Percentiles rank a stretch among this genome's conserved stretches.
These are phyloP conservation scores for Drosophila prosaltans DNA, from an alignment of 1,140 invertebrate genomes.

Conservation along the genomic window DNA sequence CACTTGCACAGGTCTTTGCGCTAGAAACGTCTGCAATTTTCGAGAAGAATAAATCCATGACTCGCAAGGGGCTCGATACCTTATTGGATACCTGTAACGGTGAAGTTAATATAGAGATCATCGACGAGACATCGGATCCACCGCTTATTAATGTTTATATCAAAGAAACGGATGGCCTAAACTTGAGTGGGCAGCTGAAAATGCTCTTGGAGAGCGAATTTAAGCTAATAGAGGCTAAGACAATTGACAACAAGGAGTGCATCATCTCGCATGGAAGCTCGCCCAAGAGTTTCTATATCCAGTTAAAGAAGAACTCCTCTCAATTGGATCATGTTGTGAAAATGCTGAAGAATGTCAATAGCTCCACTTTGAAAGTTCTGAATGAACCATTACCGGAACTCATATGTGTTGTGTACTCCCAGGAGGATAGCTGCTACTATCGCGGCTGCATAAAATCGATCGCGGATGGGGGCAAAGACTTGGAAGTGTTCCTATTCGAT, in stretches of 20 bases:
- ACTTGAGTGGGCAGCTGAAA: slow-evolving; percentile 63
- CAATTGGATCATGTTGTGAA: slow-evolving; percentile 86
- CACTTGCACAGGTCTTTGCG: slow-evolving; percentile 86
- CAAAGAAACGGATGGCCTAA: slow-evolving; percentile 46
- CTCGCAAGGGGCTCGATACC: slow-evolving; percentile 50
- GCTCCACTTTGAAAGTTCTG: slow-evolving; percentile 39
- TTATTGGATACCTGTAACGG: slow-evolving; percentile 75
- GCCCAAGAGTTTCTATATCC: slow-evolving; percentile 88
- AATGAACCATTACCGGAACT: slow-evolving; percentile 27
- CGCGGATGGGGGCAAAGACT: slow-evolving; percentile 84
- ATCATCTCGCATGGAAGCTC: slow-evolving; percentile 87
- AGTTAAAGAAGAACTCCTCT: slow-evolving; percentile 85
- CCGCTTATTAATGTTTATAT: slow-evolving; percentile 50
- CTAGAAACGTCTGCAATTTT: slow-evolving; percentile 80
- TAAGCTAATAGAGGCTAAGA: slow-evolving; percentile 28
- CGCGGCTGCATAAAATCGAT: slow-evolving; percentile 86
- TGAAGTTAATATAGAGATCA: slow-evolving; percentile 68
- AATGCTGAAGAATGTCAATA: slow-evolving; percentile 74
- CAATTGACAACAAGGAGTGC: slow-evolving; percentile 52
- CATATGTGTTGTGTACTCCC: slow-evolving; percentile 86
- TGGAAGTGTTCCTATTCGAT: slow-evolving; percentile 88
- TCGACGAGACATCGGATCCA: slow-evolving; percentile 48
- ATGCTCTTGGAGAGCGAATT: slow-evolving; percentile 48
- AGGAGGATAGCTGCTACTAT: slow-evolving; percentile 89
- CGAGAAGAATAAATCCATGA: slow-evolving; percentile 41